A percentile compares a stretch with the other conserved stretches of the same genome.
Conservation (phyloP, 2,113 vertebrate species). For the Elgaria multicarinata region DNA sequence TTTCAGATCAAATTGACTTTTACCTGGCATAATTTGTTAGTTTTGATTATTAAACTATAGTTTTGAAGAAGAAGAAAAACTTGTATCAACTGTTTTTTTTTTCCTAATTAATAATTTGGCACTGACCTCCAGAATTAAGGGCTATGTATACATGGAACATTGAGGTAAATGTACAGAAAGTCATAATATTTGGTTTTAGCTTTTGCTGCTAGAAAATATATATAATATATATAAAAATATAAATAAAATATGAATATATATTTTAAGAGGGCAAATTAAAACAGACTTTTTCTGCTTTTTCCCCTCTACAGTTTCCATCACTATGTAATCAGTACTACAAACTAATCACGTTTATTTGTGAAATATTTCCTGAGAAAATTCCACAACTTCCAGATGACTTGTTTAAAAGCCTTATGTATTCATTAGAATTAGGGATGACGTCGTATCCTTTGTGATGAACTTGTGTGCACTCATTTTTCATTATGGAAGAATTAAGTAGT, state of each 20-base stretch:
- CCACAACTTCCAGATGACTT: constrained; percentile 97
- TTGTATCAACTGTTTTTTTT: too few relatives aligned
- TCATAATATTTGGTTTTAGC: neutral
- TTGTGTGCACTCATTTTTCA: neutral
- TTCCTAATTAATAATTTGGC: neutral
- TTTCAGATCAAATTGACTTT: neutral
- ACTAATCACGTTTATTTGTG: constrained; percentile 99
- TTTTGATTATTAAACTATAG: neutral
- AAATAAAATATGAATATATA: neutral
- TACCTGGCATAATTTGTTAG: neutral
- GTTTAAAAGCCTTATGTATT: constrained; percentile 99
- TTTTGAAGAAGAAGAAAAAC: neutral
- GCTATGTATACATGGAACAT: neutral
- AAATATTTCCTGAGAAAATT: constrained; percentile 99
- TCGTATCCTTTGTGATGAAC: constrained; percentile 89
- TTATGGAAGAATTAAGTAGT: neutral
- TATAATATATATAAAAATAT: neutral
- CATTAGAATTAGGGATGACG: constrained; percentile 97
- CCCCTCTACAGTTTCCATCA: constrained; percentile 90
- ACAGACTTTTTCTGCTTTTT: constrained; percentile 15
- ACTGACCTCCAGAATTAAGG: neutral
- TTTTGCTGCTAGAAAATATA: neutral
- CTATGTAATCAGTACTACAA: constrained; percentile 99
- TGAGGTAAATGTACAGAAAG: neutral
- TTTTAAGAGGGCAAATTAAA: neutral